Conservation (phyloP, 2,888 invertebrate species). For the Candidula unifasciata region DNA sequence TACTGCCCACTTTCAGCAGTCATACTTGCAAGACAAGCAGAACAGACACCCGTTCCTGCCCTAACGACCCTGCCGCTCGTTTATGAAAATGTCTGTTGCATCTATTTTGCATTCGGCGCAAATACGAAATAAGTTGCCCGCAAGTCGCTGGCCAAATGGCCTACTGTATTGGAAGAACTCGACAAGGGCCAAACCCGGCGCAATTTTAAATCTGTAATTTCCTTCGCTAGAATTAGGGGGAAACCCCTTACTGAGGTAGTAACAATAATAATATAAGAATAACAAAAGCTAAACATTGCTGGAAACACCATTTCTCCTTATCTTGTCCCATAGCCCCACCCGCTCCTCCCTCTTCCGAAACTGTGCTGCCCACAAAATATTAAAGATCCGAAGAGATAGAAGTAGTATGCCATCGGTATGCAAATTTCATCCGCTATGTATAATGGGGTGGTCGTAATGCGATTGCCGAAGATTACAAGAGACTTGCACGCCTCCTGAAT, state of each 20-base stretch:
- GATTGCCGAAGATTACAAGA: slow-evolving; percentile 56
- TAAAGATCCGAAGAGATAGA: slow-evolving; percentile 37
- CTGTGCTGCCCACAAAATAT: slow-evolving; percentile 36
- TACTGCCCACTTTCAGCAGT: no score
- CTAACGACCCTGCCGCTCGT: neutral
- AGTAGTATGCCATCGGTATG: slow-evolving; percentile 52
- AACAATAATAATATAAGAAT: slow-evolving; percentile 10
- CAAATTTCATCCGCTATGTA: slow-evolving; percentile 54
- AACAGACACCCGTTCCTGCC: neutral
- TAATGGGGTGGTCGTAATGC: slow-evolving; percentile 55
- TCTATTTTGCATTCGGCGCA: neutral
- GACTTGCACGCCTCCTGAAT: slow-evolving; percentile 54
- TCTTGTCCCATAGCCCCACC: neutral
- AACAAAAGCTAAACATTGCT: neutral
- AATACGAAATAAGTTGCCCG: neutral
- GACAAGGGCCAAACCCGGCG: no score
- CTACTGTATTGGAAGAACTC: neutral
- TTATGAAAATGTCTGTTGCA: neutral
- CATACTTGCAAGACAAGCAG: neutral
- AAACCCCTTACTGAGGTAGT: neutral
- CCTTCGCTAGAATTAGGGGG: neutral
- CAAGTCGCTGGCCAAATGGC: neutral
- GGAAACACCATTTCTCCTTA: neutral
- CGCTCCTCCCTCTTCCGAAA: neutral
- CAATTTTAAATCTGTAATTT: neutral